These are phyloP conservation scores for Strigops habroptila DNA, from an alignment of 2,113 vertebrate genomes.

Conservation along the genomic window DNA sequence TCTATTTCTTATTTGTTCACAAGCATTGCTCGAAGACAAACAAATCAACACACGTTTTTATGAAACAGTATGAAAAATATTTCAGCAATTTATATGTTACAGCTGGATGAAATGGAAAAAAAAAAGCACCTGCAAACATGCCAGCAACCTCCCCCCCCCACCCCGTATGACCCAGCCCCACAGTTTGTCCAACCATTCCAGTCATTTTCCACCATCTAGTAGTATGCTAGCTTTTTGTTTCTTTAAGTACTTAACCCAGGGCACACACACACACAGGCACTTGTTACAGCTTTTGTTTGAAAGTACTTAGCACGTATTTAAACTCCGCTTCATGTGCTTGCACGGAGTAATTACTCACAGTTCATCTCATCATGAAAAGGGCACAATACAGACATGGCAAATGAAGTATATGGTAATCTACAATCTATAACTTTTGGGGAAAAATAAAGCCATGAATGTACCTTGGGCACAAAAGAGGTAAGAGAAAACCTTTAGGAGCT, in stretches of 20 bases:
- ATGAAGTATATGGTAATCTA: background rate
- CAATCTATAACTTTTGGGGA: background rate
- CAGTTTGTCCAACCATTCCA: background rate
- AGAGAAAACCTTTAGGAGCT: background rate
- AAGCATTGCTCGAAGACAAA: background rate
- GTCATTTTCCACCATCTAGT: background rate
- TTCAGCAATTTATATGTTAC: background rate
- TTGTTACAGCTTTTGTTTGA: background rate
- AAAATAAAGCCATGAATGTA: background rate
- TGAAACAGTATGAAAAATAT: background rate
- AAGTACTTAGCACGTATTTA: constrained; percentile 15
- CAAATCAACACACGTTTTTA: background rate
- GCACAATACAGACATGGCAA: background rate
- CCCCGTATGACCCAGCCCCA: background rate
- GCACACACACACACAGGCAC: background rate
- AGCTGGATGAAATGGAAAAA: background rate
- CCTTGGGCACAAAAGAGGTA: background rate
- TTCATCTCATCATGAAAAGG: background rate
- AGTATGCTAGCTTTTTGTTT: background rate
- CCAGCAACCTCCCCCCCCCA: background rate
- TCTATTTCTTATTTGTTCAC: background rate
- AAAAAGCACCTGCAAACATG: background rate
- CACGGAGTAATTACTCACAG: background rate
- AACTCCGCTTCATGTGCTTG: background rate
- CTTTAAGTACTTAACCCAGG: background rate